Percentiles rank a stretch among this genome's conserved stretches.
phyloP scores from a whole-genome alignment of 1,140 invertebrate genomes.

The Drosophila virilis region DNA sequence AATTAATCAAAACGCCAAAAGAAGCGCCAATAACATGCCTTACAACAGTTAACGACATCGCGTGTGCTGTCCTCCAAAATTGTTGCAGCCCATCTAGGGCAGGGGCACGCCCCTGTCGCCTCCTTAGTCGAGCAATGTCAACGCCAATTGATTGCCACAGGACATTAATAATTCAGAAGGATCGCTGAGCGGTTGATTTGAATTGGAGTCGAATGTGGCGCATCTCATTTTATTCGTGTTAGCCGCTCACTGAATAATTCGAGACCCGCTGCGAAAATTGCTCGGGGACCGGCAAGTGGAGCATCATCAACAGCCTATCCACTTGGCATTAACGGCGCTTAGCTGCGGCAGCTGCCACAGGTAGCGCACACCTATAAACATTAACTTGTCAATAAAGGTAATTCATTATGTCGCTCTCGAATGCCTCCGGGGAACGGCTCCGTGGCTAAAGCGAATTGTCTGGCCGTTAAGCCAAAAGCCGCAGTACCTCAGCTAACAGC shows the following conservation, averaged over 20 bases:
- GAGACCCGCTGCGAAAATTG: conserved; percentile 48
- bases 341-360: conserved; percentile 48
- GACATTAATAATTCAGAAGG: conserved; percentile 70
- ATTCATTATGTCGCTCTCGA: conserved; percentile 83
- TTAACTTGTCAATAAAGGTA: conserved; percentile 84
- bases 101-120: conserved; percentile 2
- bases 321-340: conserved; percentile 67
- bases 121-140: conserved; percentile 52
- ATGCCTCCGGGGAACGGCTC: conserved; percentile 54
- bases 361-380: conserved; percentile 75
- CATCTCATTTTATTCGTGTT: conserved; percentile 48
- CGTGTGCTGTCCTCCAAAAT: conserved; percentile 26
- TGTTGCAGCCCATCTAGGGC: neutral
- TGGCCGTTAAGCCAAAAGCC: conserved; percentile 17
- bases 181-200: conserved; percentile 62
- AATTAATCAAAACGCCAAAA: conserved; percentile 67
- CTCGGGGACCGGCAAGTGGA: conserved; percentile 60
- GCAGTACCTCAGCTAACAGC: conserved; percentile 3
- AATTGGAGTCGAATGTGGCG: conserved; percentile 62
- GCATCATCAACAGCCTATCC: conserved; percentile 76
- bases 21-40: conserved; percentile 41
- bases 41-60: conserved; percentile 42
- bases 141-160: conserved; percentile 71
- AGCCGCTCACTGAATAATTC: conserved; percentile 70
- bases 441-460: conserved; percentile 48